These are phyloP conservation scores for Melinaea menophilus DNA, from an alignment of 2,888 invertebrate genomes.

Conservation along the genomic window DNA sequence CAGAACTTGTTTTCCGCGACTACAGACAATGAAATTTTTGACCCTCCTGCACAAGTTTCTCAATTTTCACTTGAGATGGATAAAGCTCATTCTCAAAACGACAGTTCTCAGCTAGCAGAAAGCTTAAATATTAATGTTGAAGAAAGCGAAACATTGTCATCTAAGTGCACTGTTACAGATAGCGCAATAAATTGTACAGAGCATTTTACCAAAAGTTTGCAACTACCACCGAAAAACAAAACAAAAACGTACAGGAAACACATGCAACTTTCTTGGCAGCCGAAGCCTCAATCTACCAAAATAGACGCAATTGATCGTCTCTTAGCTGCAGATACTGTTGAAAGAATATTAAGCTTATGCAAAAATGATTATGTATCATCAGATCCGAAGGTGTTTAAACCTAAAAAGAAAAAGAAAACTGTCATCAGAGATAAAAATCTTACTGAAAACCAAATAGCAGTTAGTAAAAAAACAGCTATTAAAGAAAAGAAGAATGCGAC, in stretches of 20 bases:
- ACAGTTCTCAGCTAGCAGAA: background rate
- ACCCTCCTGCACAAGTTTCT: too few species aligned
- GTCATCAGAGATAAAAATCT: background rate
- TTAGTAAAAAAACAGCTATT: constrained; percentile 8
- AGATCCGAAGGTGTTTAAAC: constrained; percentile 18
- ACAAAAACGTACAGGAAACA: background rate
- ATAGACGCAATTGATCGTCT: constrained; percentile 32
- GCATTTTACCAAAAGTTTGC: background rate
- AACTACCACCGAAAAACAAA: background rate
- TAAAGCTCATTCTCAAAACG: background rate
- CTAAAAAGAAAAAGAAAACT: constrained; percentile 9
- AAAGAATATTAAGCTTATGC: constrained; percentile 55
- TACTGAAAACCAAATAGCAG: too few species aligned
- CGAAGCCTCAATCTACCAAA: constrained; percentile 8
- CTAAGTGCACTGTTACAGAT: background rate
- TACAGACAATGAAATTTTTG: too few species aligned
- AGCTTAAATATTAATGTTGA: background rate
- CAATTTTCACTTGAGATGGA: too few species aligned
- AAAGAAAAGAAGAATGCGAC: constrained; percentile 16
- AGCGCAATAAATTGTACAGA: background rate
- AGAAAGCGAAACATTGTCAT: background rate
- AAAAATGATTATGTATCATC: constrained; percentile 21
- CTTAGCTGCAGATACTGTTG: constrained; percentile 51
- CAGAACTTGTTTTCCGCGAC: background rate
- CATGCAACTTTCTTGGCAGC: constrained; percentile 10